Percentiles rank a stretch among this genome's conserved stretches.
Evolutionary conservation across 2,888 invertebrate species (phyloP).

Genomic region (Tipula vernalis): DNA sequence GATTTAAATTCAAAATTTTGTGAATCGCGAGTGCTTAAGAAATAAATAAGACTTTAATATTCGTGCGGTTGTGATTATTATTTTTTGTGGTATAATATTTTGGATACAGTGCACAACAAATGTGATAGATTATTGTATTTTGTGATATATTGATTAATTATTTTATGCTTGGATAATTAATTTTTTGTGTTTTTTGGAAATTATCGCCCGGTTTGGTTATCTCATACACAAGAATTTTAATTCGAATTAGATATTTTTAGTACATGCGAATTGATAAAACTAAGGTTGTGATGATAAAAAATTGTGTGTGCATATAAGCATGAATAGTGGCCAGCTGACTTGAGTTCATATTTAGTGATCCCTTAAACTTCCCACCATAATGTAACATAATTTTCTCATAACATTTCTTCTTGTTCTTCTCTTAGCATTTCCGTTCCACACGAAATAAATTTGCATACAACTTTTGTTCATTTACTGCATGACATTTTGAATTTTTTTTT

Average conservation of each 20-base stretch:
- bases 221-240: not conserved
- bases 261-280: not conserved
- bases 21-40: not conserved
- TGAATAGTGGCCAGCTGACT: not conserved
- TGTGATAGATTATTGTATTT: not conserved
- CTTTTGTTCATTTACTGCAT: not conserved
- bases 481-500: not conserved
- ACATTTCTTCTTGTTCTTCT: not conserved
- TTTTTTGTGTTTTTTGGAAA: not conserved
- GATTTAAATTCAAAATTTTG: not conserved
- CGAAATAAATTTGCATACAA: not conserved
- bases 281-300: not conserved
- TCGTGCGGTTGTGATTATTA: not conserved
- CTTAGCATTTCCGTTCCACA: not conserved
- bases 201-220: not conserved
- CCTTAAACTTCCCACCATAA: not conserved
- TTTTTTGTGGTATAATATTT: not conserved
- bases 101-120: not conserved
- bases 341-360: not conserved
- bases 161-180: not conserved
- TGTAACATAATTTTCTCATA: not conserved
- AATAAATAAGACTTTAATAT: not conserved
- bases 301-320: not conserved
- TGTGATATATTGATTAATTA: not conserved
- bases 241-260: not conserved